These are phyloP conservation scores for Piaya cayana DNA, from an alignment of 2,113 vertebrate genomes.

Conservation along the genomic window DNA sequence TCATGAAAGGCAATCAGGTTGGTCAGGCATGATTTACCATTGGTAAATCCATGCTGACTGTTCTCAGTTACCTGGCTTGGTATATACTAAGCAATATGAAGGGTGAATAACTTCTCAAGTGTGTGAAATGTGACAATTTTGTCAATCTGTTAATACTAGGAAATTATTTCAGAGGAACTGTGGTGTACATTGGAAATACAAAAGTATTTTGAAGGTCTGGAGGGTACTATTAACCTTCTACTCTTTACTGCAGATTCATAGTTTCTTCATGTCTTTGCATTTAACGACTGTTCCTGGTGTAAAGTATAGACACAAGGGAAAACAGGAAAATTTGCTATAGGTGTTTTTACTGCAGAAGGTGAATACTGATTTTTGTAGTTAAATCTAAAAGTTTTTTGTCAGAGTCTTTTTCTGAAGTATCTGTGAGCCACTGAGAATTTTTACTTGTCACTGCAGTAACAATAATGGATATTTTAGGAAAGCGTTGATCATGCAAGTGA, in stretches of 20 bases:
- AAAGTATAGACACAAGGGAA: not conserved
- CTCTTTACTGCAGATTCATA: not conserved
- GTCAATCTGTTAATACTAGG: not conserved
- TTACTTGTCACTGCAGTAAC: not conserved
- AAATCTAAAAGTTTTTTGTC: not conserved
- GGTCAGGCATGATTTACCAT: not conserved
- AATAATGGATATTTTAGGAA: not conserved
- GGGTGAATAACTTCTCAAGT: not conserved
- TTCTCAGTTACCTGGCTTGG: not conserved
- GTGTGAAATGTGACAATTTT: not conserved
- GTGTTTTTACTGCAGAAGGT: not conserved
- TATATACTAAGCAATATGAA: not conserved
- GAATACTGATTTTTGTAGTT: not conserved
- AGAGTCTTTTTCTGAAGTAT: not conserved
- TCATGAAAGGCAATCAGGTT: not conserved
- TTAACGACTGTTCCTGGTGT: not conserved
- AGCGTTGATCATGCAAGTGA: not conserved
- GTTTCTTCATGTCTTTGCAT: not conserved
- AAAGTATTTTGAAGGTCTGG: not conserved
- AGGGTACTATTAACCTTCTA: not conserved
- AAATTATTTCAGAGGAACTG: not conserved
- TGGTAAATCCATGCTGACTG: not conserved
- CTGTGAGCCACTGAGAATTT: not conserved
- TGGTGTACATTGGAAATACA: not conserved
- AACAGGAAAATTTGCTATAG: accelerated